Evolutionary conservation across 2,888 invertebrate genomes (phyloP).

Genomic region (Leistus spinibarbis): DNA sequence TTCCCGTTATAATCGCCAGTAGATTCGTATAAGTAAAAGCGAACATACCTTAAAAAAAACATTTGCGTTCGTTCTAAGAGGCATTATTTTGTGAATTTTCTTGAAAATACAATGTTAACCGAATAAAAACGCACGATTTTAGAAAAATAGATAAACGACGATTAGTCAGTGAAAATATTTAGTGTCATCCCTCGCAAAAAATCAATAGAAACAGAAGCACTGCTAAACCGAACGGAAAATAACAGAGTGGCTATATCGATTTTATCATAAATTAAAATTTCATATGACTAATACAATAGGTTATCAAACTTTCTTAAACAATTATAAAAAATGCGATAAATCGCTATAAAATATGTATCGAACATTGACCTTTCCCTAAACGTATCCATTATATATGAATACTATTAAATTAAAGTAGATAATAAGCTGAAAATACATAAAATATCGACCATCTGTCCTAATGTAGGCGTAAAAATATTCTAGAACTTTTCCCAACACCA

Average conservation of each 20-base stretch:
- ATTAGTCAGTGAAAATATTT: too few species aligned
- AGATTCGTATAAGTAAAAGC: too few species aligned
- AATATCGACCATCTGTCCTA: background rate
- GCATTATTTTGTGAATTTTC: background rate
- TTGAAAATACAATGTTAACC: background rate
- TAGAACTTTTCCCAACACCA: background rate
- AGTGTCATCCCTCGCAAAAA: slow-evolving; percentile 27
- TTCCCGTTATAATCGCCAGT: too few species aligned
- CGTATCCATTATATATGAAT: background rate
- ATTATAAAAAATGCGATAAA: background rate
- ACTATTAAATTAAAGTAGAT: too few species aligned
- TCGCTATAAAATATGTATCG: background rate
- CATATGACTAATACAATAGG: too few species aligned
- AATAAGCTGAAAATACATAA: background rate
- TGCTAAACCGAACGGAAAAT: slow-evolving; percentile 18
- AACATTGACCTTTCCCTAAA: background rate
- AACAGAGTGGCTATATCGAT: slow-evolving; percentile 12
- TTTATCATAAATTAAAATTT: slow-evolving; percentile 21
- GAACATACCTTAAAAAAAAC: background rate
- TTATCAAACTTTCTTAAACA: too few species aligned
- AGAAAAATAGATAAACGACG: too few species aligned
- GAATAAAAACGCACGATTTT: too few species aligned
- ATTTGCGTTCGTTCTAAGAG: background rate
- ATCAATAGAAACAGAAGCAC: slow-evolving; percentile 20
- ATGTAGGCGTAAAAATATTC: background rate